Evolutionary conservation across 2,888 invertebrate species (phyloP).

Genomic region (Baronia brevicornis): DNA sequence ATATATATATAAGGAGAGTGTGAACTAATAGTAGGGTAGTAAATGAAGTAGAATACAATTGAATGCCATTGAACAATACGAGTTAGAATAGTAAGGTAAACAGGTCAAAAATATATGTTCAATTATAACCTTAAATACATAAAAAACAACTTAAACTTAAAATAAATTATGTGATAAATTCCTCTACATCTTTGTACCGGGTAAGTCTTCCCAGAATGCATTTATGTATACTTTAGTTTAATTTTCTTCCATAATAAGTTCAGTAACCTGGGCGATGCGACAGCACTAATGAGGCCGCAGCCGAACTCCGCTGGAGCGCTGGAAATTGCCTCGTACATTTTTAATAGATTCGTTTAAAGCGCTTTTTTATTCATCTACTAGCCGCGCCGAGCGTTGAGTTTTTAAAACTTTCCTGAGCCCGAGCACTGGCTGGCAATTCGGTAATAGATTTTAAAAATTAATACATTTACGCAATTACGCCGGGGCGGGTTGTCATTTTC

Average conservation of each 20-base stretch:
- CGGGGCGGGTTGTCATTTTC: constrained; percentile 45
- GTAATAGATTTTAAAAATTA: constrained; percentile 70
- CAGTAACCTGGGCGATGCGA: constrained; percentile 30
- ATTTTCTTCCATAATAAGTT: constrained; percentile 13
- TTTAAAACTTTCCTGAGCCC: constrained; percentile 40
- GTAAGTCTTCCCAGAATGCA: not conserved
- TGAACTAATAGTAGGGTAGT: too few species aligned
- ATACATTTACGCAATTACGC: constrained; percentile 57
- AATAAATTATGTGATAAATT: too few species aligned
- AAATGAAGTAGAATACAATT: too few species aligned
- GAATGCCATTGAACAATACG: too few species aligned
- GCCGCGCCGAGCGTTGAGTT: constrained; percentile 29
- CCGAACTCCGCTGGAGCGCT: constrained; percentile 33
- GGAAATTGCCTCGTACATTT: constrained; percentile 64
- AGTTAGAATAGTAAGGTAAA: too few species aligned
- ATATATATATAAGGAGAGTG: too few species aligned
- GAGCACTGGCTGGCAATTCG: constrained; percentile 37
- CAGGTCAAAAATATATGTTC: too few species aligned
- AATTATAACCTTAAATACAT: too few species aligned
- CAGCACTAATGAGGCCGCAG: constrained; percentile 41
- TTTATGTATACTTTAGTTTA: not conserved
- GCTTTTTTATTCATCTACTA: constrained; percentile 54
- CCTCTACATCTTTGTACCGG: too few species aligned
- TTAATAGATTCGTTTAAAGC: constrained; percentile 68
- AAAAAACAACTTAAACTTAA: too few species aligned